Percentiles rank a stretch among this genome's conserved stretches.
phyloP scores from a whole-genome alignment of 2,113 vertebrate genomes.

The Rhabdomys dilectus region DNA sequence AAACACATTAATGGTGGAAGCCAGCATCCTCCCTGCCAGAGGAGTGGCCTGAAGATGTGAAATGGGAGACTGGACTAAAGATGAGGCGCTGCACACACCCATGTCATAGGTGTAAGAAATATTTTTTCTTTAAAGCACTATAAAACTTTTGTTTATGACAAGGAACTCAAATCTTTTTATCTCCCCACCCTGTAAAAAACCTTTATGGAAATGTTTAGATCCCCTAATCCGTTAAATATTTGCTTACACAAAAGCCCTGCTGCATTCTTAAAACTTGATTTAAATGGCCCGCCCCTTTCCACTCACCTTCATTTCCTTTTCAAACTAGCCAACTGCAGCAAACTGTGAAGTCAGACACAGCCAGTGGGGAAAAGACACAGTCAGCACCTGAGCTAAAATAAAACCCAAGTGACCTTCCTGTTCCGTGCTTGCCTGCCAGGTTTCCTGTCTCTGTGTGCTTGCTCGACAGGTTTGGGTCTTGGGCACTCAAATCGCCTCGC shows the following conservation, averaged over 20 bases:
- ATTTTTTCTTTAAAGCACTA: neutral
- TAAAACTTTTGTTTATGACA: neutral
- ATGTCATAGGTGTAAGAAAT: neutral
- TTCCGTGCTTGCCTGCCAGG: neutral
- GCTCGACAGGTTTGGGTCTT: neutral
- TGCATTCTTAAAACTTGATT: neutral
- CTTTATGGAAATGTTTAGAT: neutral
- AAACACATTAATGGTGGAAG: neutral
- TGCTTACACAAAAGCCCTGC: neutral
- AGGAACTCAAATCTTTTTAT: neutral
- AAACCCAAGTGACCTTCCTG: neutral
- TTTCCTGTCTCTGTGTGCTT: neutral
- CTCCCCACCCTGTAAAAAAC: neutral
- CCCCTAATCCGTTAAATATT: neutral
- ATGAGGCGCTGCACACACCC: neutral
- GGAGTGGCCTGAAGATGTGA: neutral
- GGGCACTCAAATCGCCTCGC: neutral
- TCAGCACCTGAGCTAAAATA: neutral
- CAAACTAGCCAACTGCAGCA: neutral
- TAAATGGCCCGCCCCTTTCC: neutral
- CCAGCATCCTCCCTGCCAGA: neutral
- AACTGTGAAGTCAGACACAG: neutral
- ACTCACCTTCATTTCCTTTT: neutral
- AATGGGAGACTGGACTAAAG: neutral
- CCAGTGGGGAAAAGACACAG: neutral